Percentiles rank a stretch among this genome's conserved stretches.
Evolutionary conservation across 2,113 vertebrate species (phyloP).

Genomic region (Orientallactaga bullata): DNA sequence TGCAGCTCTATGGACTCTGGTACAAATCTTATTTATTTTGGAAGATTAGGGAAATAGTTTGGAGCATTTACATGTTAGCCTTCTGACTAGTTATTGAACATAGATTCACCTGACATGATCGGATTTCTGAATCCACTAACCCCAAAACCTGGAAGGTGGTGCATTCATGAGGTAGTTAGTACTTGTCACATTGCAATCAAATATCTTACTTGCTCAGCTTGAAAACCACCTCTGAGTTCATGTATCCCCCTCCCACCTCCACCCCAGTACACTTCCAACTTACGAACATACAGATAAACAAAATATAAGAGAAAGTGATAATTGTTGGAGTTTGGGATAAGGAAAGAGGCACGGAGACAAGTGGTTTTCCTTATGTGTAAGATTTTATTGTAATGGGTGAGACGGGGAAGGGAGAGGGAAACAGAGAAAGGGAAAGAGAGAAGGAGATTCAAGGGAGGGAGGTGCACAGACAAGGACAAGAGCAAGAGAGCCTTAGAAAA

Average conservation of each 20-base stretch:
- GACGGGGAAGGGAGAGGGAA: too few species aligned
- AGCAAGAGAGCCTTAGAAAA: too few species aligned
- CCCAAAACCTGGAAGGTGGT: neutral
- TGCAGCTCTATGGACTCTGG: neutral
- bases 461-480: too few species aligned
- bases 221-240: neutral
- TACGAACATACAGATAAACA: neutral
- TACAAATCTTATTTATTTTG: slow-evolving; percentile 54
- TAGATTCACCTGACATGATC: neutral
- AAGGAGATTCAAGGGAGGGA: too few species aligned
- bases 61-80: slow-evolving; percentile 30
- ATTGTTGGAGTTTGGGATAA: too few species aligned
- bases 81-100: slow-evolving; percentile 24
- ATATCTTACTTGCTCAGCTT: neutral
- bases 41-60: slow-evolving; percentile 36
- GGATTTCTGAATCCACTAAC: neutral
- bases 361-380: too few species aligned
- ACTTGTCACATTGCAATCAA: neutral
- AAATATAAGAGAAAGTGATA: neutral
- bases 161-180: neutral
- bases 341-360: too few species aligned
- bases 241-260: too few species aligned
- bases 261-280: neutral
- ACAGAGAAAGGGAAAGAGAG: too few species aligned
- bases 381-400: too few species aligned